phyloP scores from a whole-genome alignment of 2,113 vertebrate genomes.

The Pavo muticus region DNA sequence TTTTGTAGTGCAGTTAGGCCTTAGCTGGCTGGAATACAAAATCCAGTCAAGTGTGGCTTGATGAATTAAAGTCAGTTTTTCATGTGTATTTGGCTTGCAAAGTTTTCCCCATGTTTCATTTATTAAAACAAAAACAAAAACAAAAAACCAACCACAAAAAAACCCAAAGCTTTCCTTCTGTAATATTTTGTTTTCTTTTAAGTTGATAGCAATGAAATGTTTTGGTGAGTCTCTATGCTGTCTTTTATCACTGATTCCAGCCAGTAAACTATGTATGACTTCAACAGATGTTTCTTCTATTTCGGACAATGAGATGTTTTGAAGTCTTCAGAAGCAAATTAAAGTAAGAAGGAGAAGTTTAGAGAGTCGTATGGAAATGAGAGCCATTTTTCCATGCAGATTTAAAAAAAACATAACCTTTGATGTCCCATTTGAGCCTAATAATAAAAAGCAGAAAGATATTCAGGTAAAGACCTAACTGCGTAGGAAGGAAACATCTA shows the following conservation, averaged over 20 bases:
- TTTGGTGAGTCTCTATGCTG: slow-evolving; percentile 47
- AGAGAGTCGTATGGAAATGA: slow-evolving; percentile 12
- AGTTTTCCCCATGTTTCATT: slow-evolving; percentile 22
- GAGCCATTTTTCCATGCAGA: slow-evolving; percentile 34
- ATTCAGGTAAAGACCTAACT: slow-evolving; percentile 62
- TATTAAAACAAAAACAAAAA: background rate
- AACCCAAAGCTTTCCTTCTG: background rate
- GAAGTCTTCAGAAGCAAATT: slow-evolving; percentile 63
- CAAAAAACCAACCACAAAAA: no score
- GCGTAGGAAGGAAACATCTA: slow-evolving; percentile 49
- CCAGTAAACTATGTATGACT: slow-evolving; percentile 56
- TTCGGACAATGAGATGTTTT: slow-evolving; percentile 12
- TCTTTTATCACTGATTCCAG: slow-evolving; percentile 49
- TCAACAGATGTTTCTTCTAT: slow-evolving; percentile 68
- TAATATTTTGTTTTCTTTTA: slow-evolving; percentile 22
- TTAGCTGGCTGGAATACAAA: slow-evolving; percentile 10
- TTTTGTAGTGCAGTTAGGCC: background rate
- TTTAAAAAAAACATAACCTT: slow-evolving; percentile 26
- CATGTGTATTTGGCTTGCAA: slow-evolving; percentile 18
- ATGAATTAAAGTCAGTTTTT: slow-evolving; percentile 47
- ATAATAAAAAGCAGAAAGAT: slow-evolving; percentile 68
- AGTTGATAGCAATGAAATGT: background rate
- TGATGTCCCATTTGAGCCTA: slow-evolving; percentile 59
- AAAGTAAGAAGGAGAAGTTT: slow-evolving; percentile 60
- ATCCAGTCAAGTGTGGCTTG: slow-evolving; percentile 24